Percentiles rank a stretch among this genome's conserved stretches.
These are phyloP conservation scores for Choristoneura fumiferana DNA, from an alignment of 1,140 invertebrate genomes.

Conservation along the genomic window DNA sequence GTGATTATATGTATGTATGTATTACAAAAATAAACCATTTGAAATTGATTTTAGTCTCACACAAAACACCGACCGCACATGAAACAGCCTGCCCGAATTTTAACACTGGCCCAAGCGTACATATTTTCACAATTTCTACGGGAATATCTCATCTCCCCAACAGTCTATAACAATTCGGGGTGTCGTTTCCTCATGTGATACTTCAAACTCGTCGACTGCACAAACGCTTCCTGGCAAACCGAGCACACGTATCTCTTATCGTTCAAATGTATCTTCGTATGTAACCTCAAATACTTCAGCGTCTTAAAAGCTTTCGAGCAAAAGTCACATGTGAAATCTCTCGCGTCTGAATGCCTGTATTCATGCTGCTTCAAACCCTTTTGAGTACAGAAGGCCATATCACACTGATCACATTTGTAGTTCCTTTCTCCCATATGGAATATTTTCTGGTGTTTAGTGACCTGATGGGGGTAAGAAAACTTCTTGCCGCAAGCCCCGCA, in stretches of 20 bases:
- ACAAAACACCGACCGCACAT: too few relatives aligned
- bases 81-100: too few relatives aligned
- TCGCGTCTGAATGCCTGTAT: slow-evolving; percentile 57
- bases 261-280: slow-evolving; percentile 75
- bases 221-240: slow-evolving; percentile 70
- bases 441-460: slow-evolving; percentile 38
- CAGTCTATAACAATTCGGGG: not conserved
- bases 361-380: slow-evolving; percentile 48
- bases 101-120: too few relatives aligned
- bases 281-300: slow-evolving; percentile 59
- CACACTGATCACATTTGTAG: slow-evolving; percentile 56
- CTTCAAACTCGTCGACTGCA: slow-evolving; percentile 34
- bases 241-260: slow-evolving; percentile 45
- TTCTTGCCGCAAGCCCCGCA: slow-evolving; percentile 2
- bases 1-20: too few relatives aligned
- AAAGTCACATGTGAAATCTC: slow-evolving; percentile 61
- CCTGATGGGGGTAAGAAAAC: slow-evolving; percentile 16
- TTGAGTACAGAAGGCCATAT: slow-evolving; percentile 59
- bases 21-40: too few relatives aligned
- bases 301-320: slow-evolving; percentile 48
- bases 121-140: too few relatives aligned
- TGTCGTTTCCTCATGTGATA: slow-evolving; percentile 21
- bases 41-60: too few relatives aligned
- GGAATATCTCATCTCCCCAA: too few relatives aligned
- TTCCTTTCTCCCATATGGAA: slow-evolving; percentile 54